Evolutionary conservation across 2,113 vertebrate genomes (phyloP).

Genomic region (Cygnus buccinator): DNA sequence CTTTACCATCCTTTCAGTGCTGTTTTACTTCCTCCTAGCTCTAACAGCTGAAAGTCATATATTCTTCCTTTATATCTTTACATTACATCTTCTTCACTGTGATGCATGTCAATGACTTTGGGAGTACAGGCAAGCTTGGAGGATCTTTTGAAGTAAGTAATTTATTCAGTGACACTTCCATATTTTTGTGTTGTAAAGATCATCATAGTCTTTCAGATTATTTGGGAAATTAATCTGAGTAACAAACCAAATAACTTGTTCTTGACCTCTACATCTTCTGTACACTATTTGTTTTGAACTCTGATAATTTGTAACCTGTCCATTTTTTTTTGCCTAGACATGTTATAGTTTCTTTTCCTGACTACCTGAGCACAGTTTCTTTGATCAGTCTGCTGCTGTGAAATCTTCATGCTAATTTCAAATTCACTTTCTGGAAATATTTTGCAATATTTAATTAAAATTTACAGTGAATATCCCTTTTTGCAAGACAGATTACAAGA

Average conservation of each 20-base stretch:
- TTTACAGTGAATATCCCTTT: neutral
- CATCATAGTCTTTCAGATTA: neutral
- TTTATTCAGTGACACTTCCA: neutral
- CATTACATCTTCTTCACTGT: neutral
- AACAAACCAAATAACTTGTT: neutral
- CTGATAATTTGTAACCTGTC: neutral
- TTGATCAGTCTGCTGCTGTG: neutral
- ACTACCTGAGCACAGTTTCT: neutral
- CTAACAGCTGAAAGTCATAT: neutral
- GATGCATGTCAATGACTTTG: neutral
- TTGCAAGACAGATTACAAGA: neutral
- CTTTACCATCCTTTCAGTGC: neutral
- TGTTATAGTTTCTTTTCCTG: neutral
- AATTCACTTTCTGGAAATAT: slow-evolving; percentile 29
- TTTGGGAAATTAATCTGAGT: neutral
- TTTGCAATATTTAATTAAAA: slow-evolving; percentile 22
- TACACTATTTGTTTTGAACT: neutral
- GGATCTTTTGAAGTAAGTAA: neutral
- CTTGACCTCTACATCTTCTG: neutral
- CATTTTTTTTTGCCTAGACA: neutral
- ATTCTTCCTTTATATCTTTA: neutral
- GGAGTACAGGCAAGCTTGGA: neutral
- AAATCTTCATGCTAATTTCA: neutral
- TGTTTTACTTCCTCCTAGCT: neutral
- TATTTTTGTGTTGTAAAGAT: neutral